A percentile compares a stretch with the other conserved stretches of the same genome.
These are phyloP conservation scores for Ispidina picta DNA, from an alignment of 2,797 vertebrate genomes.

Conservation along the genomic window DNA sequence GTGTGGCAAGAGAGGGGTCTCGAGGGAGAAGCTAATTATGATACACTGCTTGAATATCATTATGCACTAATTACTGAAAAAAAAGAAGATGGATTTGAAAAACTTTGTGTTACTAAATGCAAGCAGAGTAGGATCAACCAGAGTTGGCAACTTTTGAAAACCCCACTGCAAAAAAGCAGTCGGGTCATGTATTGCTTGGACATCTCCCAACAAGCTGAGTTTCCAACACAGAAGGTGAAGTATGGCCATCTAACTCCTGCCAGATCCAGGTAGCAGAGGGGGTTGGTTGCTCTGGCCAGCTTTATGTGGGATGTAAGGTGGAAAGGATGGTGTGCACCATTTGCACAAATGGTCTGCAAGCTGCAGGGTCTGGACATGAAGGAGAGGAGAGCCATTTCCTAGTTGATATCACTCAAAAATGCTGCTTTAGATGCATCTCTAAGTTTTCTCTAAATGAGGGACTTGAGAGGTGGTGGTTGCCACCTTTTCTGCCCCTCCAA, in stretches of 20 bases:
- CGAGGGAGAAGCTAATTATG: background rate
- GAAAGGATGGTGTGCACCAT: background rate
- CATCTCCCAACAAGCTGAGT: background rate
- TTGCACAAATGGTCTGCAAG: background rate
- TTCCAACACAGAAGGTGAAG: background rate
- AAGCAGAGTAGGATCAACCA: background rate
- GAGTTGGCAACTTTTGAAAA: background rate
- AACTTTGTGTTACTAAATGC: background rate
- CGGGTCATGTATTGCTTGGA: background rate
- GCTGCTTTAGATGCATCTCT: background rate
- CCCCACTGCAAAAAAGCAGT: background rate
- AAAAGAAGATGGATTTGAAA: slow-evolving; percentile 19
- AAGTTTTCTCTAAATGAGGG: background rate
- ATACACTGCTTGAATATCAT: background rate
- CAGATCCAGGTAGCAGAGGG: background rate
- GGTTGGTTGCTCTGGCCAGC: background rate
- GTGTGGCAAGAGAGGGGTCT: slow-evolving; percentile 18
- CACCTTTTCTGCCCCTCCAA: background rate
- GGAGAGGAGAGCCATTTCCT: background rate
- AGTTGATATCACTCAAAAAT: background rate
- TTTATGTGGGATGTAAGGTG: background rate
- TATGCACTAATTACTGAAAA: slow-evolving; percentile 10
- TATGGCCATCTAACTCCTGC: background rate
- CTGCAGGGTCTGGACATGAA: background rate
- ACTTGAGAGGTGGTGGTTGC: background rate